Evolutionary conservation across 2,797 vertebrate species (phyloP).

Genomic region (Paedocypris micromegethes): DNA sequence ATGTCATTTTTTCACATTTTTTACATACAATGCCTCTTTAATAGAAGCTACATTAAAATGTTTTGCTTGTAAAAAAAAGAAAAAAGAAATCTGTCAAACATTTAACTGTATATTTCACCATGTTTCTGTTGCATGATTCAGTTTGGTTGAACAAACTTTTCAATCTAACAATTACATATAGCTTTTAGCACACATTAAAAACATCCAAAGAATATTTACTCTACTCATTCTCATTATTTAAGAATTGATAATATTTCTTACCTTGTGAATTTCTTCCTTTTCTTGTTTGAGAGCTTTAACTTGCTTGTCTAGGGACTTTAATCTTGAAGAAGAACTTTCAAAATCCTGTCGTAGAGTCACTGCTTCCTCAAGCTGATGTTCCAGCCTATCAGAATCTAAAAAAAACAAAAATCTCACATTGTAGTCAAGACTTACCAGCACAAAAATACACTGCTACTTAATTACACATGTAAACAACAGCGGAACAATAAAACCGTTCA

Average conservation of each 20-base stretch:
- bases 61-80: no score
- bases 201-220: not conserved
- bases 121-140: no score
- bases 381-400: constrained; percentile 82
- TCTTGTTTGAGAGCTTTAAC: constrained; percentile 80
- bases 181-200: no score
- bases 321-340: constrained; percentile 79
- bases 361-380: constrained; percentile 85
- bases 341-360: constrained; percentile 82
- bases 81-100: no score
- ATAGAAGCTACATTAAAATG: no score
- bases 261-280: constrained; percentile 92
- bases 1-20: no score
- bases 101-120: no score
- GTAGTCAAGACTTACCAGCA: not conserved
- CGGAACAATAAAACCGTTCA: no score
- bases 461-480: not conserved
- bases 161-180: no score
- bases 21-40: no score
- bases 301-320: constrained; percentile 86
- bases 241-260: constrained; percentile 45
- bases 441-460: not conserved
- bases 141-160: no score
- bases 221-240: not conserved
- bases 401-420: constrained; percentile 23